Evolutionary conservation across 2,888 invertebrate species (phyloP), one percentile per base, ranked within the genome.

Genomic region (Caenorhabditis sp.): DNA sequence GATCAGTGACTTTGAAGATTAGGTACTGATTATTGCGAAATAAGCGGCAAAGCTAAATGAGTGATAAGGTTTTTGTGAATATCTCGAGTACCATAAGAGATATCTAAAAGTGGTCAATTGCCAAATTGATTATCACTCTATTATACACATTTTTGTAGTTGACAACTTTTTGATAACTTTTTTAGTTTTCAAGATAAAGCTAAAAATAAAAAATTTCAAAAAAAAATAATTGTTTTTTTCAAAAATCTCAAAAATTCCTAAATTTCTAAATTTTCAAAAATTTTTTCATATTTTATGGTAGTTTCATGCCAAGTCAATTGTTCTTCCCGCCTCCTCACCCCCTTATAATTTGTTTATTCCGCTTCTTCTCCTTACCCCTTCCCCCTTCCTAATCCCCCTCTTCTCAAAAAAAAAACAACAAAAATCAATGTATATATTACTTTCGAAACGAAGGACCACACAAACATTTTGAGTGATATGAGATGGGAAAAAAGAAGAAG

Each of bases 401-500:
- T 15, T 6, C 13, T 32, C 51, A 32, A 4, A 32, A 32, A n/a
- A n/a, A n/a, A n/a, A n/a, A n/a, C n/a, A n/a, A n/a, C n/a, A n/a
- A n/a, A n/a, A n/a, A n/a, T n/a, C n/a, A n/a, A n/a, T n/a, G n/a
- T n/a, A n/a, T n/a, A n/a, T n/a, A 6, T 40, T 13, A 6, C 40
- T 13, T 40, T 13, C 9, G 13, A 28, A n/a, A 2, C 6, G 51
- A 65, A 61, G 50, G 70, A 70, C 70, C 70, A 61, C 70, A 70
- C 70, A 70, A 70, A 70, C 70, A 70, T 70, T 61, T 60, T 47
- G 35, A 70, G 70, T 70, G 70, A 70, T 70, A 70, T 70, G 60
- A 70, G 47, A 47, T 13, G 15, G 40, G 8, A 6, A 15, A 20
- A 44, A 22, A 50, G 47, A 50, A 35, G 9, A 26, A 37, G 37